Evolutionary conservation across 2,797 vertebrate genomes (phyloP), one percentile per base, ranked within the genome.

Genomic region (Cyclopterus lumpus): DNA sequence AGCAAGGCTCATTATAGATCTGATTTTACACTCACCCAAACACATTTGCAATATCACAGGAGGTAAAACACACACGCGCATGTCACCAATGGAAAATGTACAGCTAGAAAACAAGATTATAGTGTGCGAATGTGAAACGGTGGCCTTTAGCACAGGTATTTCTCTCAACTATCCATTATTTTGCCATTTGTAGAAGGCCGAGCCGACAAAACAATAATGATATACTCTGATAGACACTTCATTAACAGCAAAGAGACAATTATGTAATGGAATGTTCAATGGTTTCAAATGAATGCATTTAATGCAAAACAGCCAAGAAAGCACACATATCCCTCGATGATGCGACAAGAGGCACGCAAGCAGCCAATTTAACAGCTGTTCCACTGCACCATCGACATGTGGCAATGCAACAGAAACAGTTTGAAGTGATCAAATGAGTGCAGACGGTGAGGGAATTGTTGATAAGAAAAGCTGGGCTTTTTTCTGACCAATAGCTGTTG

Each of bases 21-120:
- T 74, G 49, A 82, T 88, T 81, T 71, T 66, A 78, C 67, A 79
- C 63, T 74, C 69, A 75, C 34, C 71, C 38, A 82, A 76, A 84
- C 60, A 76, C 60, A 83, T 80, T 77, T 70, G 64, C 22, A 80
- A 70, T 55, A 72, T 60, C 18, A 78, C 48, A 48, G 14, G 26
- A 59, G 2, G 40, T 14, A 42, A 61, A 7, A 46, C 24, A 38
- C 12, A 8, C 48, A 55, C 40, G 38, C 12, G 28, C 18, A 28
- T 20, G 24, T 51, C n/a, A 63, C 32, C 51, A 26, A 58, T 32
- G 38, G 7, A 49, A 73, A 51, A 61, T 20, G 34, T 15, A 44
- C 1, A 24, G 18, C 11, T 53, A 15, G 6, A 32, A 24, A 40
- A 49, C 15, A 53, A 58, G 26, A 58, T 0, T 20, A 12, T 3